Base-by-base conservation (phyloP, 2,797 vertebrate genomes). In the Alcedo atthis region DNA sequence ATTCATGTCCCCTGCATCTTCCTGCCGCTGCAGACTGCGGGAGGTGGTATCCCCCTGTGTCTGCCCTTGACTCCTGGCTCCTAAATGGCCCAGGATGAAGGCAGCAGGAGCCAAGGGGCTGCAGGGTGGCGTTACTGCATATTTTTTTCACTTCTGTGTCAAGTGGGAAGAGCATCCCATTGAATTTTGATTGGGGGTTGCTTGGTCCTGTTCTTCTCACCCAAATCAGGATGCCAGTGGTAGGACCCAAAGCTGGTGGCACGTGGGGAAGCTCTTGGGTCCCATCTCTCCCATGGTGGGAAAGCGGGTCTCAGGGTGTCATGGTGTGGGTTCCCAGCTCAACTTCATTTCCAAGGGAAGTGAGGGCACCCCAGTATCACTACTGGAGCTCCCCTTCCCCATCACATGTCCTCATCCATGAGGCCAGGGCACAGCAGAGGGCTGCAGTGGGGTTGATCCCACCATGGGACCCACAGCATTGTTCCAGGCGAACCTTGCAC, bases 391-490 rank as follows among this genome's bases (percentile, higher is more conserved):
- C 20, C 9, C 4, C 4, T 82, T 68, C n/a, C 19, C 32, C 9
- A 1, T 58, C 15, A 1, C 1, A 1, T 1, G 2, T 40, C 55
- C 54, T 30, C n/a, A 6, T 30, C 26, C 2, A 1, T 0, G 2
- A n/a, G 12, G 19, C 28, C 18, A 8, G 43, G 30, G 12, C 19
- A 4, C 0, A 5, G 40, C 46, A 69, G 26, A 43, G 45, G 14
- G 49, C 43, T 73, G 42, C 33, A 13, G 46, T 30, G n/a, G 53
- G 66, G 15, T 62, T 48, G 25, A 2, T 73, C 85, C 83, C 67
- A 37, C 49, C 1, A 0, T 2, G 5, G 45, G 79, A 55, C 77
- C 89, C 85, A 35, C 89, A 42, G 57, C 8, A 26, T 92, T 1
- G 33, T 75, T 86, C 42, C 6, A 9, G 61, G 4, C 3, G 43